A percentile compares a stretch with the other conserved stretches of the same genome.
Conservation (phyloP, 2,888 invertebrate genomes). For the Calliphora vomitoria region DNA sequence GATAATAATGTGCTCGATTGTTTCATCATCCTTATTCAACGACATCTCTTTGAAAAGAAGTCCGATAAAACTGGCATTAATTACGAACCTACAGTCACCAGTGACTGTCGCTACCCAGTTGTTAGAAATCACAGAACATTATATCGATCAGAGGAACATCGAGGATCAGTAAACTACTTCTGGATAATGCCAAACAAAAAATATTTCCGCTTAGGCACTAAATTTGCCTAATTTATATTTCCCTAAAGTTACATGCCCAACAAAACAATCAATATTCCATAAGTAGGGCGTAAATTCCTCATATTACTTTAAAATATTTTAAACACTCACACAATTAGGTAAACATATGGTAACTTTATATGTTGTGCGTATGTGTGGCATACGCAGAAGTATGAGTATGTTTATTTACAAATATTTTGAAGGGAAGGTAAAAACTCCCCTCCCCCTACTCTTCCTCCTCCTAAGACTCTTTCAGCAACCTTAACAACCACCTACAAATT, state of each 20-base stretch:
- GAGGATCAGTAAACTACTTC: no score
- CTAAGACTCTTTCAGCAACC: neutral
- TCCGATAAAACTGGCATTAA: no score
- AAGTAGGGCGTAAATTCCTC: constrained; percentile 43
- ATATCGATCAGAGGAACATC: no score
- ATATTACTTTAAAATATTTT: constrained; percentile 57
- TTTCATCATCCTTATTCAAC: no score
- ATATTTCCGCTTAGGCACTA: neutral
- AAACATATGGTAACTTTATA: constrained; percentile 67
- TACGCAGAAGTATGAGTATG: neutral
- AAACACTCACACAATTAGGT: constrained; percentile 66
- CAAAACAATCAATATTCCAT: neutral
- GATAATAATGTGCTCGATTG: no score
- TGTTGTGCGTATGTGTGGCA: neutral
- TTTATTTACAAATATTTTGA: constrained; percentile 57
- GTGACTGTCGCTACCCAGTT: no score
- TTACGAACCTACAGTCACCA: no score
- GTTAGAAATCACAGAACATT: no score
- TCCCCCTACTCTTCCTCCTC: constrained; percentile 6
- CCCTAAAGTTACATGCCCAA: neutral
- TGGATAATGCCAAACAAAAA: neutral
- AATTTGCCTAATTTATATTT: neutral
- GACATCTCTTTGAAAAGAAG: no score
- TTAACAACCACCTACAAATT: constrained; percentile 60
- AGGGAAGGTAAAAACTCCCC: constrained; percentile 41